Evolutionary conservation across 2,797 vertebrate genomes (phyloP).

Genomic region (Cossypha caffra): DNA sequence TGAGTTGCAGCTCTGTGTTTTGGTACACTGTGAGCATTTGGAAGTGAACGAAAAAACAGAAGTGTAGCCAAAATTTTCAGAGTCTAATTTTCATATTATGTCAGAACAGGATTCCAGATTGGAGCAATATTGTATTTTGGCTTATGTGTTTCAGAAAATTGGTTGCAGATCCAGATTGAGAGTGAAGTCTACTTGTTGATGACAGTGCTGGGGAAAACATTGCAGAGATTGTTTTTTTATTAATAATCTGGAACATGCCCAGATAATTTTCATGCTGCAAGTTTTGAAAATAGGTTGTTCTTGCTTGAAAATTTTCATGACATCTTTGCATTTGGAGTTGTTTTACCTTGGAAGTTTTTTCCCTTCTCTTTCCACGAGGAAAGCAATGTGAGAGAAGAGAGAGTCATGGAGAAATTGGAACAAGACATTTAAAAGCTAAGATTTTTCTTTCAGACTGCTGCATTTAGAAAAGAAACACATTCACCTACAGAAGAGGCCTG

Average conservation of each 20-base stretch:
- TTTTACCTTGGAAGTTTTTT: constrained; percentile 7
- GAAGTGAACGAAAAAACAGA: background rate
- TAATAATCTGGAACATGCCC: background rate
- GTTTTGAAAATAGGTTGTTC: background rate
- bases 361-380: background rate
- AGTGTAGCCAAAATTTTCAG: constrained; percentile 14
- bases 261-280: background rate
- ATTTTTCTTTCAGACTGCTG: background rate
- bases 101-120: constrained; percentile 55
- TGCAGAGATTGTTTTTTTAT: background rate
- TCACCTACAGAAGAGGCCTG: background rate
- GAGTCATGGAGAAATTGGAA: background rate
- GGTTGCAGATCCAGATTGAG: constrained; percentile 37
- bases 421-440: background rate
- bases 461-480: background rate
- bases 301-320: background rate
- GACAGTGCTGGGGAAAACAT: constrained; percentile 20
- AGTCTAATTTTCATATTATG: constrained; percentile 64
- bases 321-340: background rate
- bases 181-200: constrained; percentile 20
- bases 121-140: constrained; percentile 51
- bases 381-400: background rate
- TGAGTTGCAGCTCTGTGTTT: background rate
- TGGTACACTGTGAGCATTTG: background rate
- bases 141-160: constrained; percentile 46